phyloP scores from a whole-genome alignment of 2,113 vertebrate genomes.

The Laticauda laticaudata region DNA sequence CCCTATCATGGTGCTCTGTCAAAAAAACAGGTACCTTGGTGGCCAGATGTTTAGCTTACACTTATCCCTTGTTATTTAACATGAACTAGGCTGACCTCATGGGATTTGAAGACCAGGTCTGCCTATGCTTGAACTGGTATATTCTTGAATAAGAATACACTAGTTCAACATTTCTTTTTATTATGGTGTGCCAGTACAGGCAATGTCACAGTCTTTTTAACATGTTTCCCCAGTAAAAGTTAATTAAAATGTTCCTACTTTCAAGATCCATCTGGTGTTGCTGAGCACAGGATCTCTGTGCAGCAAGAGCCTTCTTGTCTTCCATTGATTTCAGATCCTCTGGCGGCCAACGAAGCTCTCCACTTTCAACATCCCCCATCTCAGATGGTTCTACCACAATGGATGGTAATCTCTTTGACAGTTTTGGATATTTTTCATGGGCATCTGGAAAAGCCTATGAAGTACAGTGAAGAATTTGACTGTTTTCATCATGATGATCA shows the following conservation, averaged over 20 bases:
- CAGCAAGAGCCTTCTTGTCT: conserved; percentile 61
- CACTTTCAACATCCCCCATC: conserved; percentile 82
- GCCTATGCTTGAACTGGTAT: background rate
- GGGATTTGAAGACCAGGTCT: background rate
- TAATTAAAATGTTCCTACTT: conserved; percentile 58
- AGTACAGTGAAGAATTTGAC: background rate
- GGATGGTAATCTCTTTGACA: conserved; percentile 85
- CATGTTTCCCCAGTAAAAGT: background rate
- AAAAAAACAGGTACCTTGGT: background rate
- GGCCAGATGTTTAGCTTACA: background rate
- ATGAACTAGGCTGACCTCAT: background rate
- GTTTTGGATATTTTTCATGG: conserved; percentile 81
- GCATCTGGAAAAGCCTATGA: conserved; percentile 80
- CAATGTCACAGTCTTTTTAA: background rate
- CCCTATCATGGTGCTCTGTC: background rate
- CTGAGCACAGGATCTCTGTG: conserved; percentile 63
- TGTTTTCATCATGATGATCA: background rate
- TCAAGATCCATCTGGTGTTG: conserved; percentile 66
- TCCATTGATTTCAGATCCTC: conserved; percentile 77
- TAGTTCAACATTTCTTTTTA: background rate
- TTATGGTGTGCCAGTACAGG: background rate
- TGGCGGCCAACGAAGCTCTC: conserved; percentile 89
- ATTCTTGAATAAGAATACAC: background rate
- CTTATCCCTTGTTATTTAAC: background rate
- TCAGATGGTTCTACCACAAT: conserved; percentile 88